Evolutionary conservation across 2,797 vertebrate genomes (phyloP).

Genomic region (Sebastes melanostomus): DNA sequence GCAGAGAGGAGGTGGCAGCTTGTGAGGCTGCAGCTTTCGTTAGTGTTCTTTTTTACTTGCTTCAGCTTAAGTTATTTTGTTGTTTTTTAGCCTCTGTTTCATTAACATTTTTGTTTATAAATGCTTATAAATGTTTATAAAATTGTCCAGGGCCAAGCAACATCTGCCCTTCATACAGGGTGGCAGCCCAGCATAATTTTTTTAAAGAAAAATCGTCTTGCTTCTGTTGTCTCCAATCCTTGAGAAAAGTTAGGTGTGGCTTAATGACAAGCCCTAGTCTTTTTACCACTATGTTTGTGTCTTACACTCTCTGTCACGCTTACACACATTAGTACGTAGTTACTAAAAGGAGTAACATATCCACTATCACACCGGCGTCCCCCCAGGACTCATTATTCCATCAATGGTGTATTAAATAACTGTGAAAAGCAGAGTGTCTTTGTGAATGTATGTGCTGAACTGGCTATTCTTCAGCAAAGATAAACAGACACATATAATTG

Average conservation of each 20-base stretch:
- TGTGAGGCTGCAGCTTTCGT: neutral
- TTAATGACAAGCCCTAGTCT: conserved; percentile 7
- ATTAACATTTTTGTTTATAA: neutral
- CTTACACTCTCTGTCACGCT: neutral
- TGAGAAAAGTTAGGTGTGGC: conserved; percentile 7
- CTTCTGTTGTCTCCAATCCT: conserved; percentile 2
- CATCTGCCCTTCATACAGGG: neutral
- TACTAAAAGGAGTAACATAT: conserved; percentile 18
- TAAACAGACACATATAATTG: conserved; percentile 61
- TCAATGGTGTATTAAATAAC: conserved; percentile 38
- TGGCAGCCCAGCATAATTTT: too few species aligned
- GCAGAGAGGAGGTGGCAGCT: too few species aligned
- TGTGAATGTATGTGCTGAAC: conserved; percentile 28
- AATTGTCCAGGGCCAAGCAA: neutral
- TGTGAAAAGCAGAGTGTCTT: conserved; percentile 17
- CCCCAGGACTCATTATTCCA: conserved; percentile 42
- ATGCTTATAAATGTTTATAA: too few species aligned
- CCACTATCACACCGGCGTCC: conserved; percentile 3
- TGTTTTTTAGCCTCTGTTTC: neutral
- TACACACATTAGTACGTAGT: neutral
- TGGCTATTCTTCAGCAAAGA: conserved; percentile 54
- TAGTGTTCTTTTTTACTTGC: neutral
- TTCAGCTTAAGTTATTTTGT: neutral
- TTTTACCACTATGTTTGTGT: neutral
- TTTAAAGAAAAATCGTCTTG: neutral